Base-by-base conservation (phyloP, 2,113 vertebrate genomes). In the Silurus glanis region DNA sequence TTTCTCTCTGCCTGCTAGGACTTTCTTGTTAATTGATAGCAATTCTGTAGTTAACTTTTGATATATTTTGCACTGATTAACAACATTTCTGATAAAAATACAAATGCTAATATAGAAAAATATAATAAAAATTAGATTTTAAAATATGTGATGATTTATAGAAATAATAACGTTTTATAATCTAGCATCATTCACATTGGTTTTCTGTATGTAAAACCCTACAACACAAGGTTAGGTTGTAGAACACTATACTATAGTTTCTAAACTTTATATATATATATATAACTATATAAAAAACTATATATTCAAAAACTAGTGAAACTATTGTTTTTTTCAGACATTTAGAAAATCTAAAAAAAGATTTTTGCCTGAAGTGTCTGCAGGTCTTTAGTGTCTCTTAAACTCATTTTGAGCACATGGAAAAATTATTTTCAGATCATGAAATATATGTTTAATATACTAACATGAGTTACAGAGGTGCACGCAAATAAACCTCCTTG, bases 391-490 rank as follows among this genome's bases (percentile, higher is more conserved):
- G 66, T 37, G 25, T 72, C 25, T 37, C 17, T 3, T 37, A 71
- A n/a, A 25, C 28, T 13, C 58, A 55, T 71, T 80, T 16, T 59
- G 19, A 47, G 19, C 47, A 59, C 21, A 17, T 49, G 13, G 17
- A 51, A 81, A 82, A 84, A 75, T 45, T 67, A 17, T 53, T 61
- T 85, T 2, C 53, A 45, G 23, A 51, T 88, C 55, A 58, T 79
- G 55, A 78, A 76, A 78, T 88, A 78, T 81, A 67, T 78, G n/a
- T 47, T 82, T 82, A 25, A 67, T 58, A 80, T 82, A 23, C 66
- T 71, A 61, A 69, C 45, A 72, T 62, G 12, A 84, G 64, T 80
- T 61, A 61, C 53, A 66, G 47, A 3, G 12, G 49, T 74, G 80
- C 59, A 56, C 64, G 47, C 83, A 72, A 67, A 61, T 76, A 79